Conservation (phyloP, 2,797 vertebrate species). For the Darevskia nairensis region DNA sequence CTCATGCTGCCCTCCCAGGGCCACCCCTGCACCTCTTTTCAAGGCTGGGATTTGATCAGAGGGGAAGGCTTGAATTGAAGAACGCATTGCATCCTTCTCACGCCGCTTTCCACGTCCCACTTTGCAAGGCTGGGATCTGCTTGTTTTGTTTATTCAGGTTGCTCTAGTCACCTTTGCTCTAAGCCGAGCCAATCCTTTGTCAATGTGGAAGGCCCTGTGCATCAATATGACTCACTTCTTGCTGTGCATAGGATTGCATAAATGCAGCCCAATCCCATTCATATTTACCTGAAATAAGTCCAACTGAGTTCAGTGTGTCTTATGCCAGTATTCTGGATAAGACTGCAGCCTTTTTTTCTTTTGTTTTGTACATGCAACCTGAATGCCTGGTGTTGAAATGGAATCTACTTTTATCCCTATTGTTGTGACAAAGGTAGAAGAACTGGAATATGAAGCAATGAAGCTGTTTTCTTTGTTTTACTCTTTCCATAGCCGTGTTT, state of each 20-base stretch:
- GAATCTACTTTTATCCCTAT: neutral
- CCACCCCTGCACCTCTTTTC: too few species aligned
- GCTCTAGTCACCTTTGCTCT: neutral
- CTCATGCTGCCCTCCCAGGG: too few species aligned
- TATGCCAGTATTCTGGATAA: neutral
- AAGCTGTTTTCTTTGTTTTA: neutral
- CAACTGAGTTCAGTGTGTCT: neutral
- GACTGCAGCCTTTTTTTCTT: neutral
- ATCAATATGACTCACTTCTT: neutral
- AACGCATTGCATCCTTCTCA: too few species aligned
- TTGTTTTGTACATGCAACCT: neutral
- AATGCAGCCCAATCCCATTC: neutral
- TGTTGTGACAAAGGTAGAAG: neutral
- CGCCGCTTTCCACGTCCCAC: too few species aligned
- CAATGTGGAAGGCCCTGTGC: neutral
- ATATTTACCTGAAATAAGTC: neutral
- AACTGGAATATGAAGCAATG: constrained; percentile 6
- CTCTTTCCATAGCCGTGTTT: rapidly evolving
- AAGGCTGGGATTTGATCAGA: too few species aligned
- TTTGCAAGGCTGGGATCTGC: neutral
- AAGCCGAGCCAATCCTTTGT: neutral
- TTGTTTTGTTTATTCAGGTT: neutral
- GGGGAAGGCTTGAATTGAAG: too few species aligned
- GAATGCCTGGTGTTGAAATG: neutral
- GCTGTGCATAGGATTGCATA: neutral